Base-by-base conservation (phyloP, 2,888 invertebrate genomes). In the Heliconius ismenius region DNA sequence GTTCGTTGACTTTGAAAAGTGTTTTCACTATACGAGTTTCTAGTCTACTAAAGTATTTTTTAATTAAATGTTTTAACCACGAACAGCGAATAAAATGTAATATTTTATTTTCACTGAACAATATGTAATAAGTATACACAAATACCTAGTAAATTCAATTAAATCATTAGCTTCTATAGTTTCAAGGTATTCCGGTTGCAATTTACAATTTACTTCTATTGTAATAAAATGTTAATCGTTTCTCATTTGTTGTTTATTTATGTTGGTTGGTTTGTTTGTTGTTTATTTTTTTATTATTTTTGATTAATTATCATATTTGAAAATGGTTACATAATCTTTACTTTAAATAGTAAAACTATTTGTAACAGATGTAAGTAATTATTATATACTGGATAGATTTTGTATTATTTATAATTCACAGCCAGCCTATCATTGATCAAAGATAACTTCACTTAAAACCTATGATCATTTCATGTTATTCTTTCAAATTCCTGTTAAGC, bases 1-100 rank as follows among this genome's bases (percentile, higher is more conserved):
- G 68, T 67, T 73, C 72, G 62, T 74, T 75, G 67, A 72, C 77
- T 54, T 72, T 26, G 26, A 49, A 64, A n/a, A 39, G 15, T 63
- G 39, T 15, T 62, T 18, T n/a, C 28, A 70, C 28, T 74, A 72
- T 26, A 62, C 9, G 7, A 43, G 7, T 10, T 70, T 72, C 72
- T 21, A n/a, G 62, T 3, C 32, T 65, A 70, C 10, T 9, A 36
- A 26, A 26, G 36, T 58, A 58, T 11, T 58, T 58, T 10, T 21
- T 58, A 70, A 49, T 75, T n/a, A 4, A 49, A 49, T 18, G 43
- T 2, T 32, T 21, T n/a, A n/a, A 18, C 26, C 28, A 73, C 49
- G 32, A 72, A 62, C n/a, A 62, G 15, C 26, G 10, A 68, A 49
- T 65, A 36, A n/a, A 36, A 58, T 11, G 36, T n/a, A 36, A 65